Percentiles rank a stretch among this genome's conserved stretches.
phyloP scores from a whole-genome alignment of 2,113 vertebrate genomes.

The Osmerus mordax region DNA sequence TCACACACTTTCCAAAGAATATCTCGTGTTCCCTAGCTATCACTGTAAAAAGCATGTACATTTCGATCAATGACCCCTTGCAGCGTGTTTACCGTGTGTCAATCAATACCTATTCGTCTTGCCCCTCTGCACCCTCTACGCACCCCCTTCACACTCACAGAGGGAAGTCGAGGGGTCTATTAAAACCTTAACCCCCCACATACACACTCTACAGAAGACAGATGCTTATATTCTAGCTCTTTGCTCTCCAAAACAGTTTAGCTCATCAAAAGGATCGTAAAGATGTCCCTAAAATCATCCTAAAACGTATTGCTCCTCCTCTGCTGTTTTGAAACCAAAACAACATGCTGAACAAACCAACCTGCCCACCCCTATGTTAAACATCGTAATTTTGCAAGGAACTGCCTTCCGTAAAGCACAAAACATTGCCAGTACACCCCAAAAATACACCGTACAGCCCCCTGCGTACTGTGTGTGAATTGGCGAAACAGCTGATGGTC shows the following conservation, averaged over 20 bases:
- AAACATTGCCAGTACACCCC: no score
- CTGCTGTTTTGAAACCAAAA: no score
- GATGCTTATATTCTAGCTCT: slow-evolving; percentile 58
- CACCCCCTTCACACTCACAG: slow-evolving; percentile 44
- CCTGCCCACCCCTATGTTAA: no score
- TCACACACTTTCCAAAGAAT: background rate
- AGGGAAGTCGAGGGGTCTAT: slow-evolving; percentile 42
- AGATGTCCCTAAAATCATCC: slow-evolving; percentile 31
- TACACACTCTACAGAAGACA: slow-evolving; percentile 44
- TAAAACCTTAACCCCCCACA: slow-evolving; percentile 48
- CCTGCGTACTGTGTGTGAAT: slow-evolving; percentile 8
- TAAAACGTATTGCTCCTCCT: no score
- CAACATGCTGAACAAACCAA: no score
- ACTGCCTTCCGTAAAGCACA: no score
- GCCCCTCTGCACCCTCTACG: slow-evolving; percentile 19
- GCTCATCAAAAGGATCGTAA: slow-evolving; percentile 30
- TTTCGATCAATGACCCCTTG: no score
- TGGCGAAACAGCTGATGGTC: no score
- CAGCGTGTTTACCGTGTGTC: background rate
- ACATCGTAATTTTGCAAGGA: no score
- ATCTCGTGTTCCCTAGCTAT: no score
- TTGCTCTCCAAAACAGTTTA: slow-evolving; percentile 36
- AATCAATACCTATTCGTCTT: slow-evolving; percentile 2
- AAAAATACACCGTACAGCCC: background rate
- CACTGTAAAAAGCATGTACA: no score